Evolutionary conservation across 1,140 invertebrate genomes (phyloP).

Genomic region (Drosophila micromelanica): DNA sequence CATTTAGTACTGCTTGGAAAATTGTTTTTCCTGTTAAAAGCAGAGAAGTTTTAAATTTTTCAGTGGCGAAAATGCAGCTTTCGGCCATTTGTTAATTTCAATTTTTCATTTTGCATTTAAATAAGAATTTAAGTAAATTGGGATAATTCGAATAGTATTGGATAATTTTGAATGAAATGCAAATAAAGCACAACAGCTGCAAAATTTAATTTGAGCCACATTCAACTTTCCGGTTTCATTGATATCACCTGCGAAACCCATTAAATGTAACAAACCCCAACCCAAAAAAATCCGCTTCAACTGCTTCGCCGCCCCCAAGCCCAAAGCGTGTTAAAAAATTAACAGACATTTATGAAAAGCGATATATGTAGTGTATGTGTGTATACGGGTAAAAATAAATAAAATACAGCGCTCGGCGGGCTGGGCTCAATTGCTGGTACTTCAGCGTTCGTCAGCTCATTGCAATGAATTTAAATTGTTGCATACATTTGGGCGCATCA

Average conservation of each 20-base stretch:
- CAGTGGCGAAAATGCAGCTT: background rate
- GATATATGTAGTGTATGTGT: conserved; percentile 7
- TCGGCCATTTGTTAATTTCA: too few species aligned
- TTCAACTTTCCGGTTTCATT: conserved; percentile 7
- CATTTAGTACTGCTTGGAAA: conserved; percentile 26
- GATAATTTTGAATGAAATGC: background rate
- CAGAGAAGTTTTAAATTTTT: background rate
- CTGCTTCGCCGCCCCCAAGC: background rate
- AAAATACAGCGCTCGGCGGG: background rate
- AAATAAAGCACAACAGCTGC: background rate
- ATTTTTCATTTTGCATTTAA: too few species aligned
- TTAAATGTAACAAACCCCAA: conserved; percentile 42
- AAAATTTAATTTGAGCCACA: conserved; percentile 23
- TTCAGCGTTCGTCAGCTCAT: conserved; percentile 67
- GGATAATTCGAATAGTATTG: background rate
- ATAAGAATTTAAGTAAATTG: background rate
- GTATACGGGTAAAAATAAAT: conserved; percentile 9
- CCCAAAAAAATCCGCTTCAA: conserved; percentile 16
- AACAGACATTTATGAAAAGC: conserved; percentile 65
- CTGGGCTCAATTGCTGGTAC: conserved; percentile 28
- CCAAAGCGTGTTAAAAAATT: conserved; percentile 59
- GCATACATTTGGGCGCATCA: conserved; percentile 64
- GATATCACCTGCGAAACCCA: conserved; percentile 24
- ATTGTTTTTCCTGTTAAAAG: background rate
- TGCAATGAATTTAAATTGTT: conserved; percentile 82